Percentiles rank a stretch among this genome's conserved stretches.
Evolutionary conservation across 2,888 invertebrate species (phyloP).

Genomic region (Elysia crispata): DNA sequence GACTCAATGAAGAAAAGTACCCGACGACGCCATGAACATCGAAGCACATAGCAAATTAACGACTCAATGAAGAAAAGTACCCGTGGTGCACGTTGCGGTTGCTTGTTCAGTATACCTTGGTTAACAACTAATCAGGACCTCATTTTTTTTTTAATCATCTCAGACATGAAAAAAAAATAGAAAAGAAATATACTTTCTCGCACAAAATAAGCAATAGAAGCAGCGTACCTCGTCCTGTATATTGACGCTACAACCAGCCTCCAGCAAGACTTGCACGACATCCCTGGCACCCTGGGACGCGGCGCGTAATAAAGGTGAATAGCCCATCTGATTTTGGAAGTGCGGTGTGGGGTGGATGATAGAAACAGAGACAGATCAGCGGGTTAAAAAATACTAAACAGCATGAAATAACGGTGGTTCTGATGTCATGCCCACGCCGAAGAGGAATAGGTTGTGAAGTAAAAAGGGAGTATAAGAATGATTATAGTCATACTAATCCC

Average conservation of each 20-base stretch:
- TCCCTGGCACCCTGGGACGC: slow-evolving; percentile 86
- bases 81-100: too few relatives aligned
- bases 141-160: neutral
- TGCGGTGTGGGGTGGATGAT: slow-evolving; percentile 17
- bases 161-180: neutral
- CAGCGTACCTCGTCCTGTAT: slow-evolving; percentile 82
- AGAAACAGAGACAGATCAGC: slow-evolving; percentile 31
- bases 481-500: too few relatives aligned
- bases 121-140: too few relatives aligned
- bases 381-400: too few relatives aligned
- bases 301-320: slow-evolving; percentile 87
- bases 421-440: neutral
- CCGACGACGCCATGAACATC: too few relatives aligned
- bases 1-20: too few relatives aligned
- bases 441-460: too few relatives aligned
- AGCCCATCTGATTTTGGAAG: slow-evolving; percentile 82
- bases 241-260: slow-evolving; percentile 84
- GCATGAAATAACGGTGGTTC: neutral
- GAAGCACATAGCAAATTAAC: too few relatives aligned
- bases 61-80: too few relatives aligned
- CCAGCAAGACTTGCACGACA: slow-evolving; percentile 84
- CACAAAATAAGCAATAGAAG: too few relatives aligned
- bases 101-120: too few relatives aligned
- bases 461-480: too few relatives aligned
- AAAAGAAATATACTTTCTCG: neutral